Evolutionary conservation across 2,113 vertebrate genomes (phyloP).

Genomic region (Marmota monax): DNA sequence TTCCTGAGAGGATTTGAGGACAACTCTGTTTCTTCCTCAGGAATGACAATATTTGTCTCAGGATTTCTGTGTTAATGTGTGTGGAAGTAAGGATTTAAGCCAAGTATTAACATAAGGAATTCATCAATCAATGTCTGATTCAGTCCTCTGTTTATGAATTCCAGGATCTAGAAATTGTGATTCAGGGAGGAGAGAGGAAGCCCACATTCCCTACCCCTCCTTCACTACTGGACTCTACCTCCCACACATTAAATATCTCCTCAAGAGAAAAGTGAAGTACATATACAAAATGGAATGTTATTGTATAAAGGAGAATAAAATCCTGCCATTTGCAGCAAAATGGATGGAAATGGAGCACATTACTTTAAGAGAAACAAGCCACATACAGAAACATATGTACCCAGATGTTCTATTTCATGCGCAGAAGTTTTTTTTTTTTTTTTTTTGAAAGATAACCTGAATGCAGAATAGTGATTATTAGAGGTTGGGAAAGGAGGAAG

Average conservation of each 20-base stretch:
- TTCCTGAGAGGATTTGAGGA: background rate
- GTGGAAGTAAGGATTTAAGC: background rate
- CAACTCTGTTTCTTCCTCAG: background rate
- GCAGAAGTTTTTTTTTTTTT: background rate
- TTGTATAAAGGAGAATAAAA: background rate
- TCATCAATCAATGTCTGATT: background rate
- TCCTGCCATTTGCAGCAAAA: background rate
- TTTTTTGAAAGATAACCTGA: background rate
- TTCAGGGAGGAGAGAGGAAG: background rate
- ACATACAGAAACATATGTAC: background rate
- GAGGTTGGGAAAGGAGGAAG: background rate
- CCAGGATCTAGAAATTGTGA: background rate
- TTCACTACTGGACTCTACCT: background rate
- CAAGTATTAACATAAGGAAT: background rate
- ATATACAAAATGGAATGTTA: background rate
- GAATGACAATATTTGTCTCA: background rate
- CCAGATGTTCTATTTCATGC: background rate
- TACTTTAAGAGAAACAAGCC: background rate
- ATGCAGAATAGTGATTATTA: background rate
- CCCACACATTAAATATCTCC: background rate
- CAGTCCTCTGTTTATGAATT: background rate
- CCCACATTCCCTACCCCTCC: background rate
- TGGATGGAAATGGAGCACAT: background rate
- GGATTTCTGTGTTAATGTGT: background rate
- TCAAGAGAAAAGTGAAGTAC: background rate